Evolutionary conservation across 2,113 vertebrate genomes (phyloP).

Genomic region (Microtus oregoni): DNA sequence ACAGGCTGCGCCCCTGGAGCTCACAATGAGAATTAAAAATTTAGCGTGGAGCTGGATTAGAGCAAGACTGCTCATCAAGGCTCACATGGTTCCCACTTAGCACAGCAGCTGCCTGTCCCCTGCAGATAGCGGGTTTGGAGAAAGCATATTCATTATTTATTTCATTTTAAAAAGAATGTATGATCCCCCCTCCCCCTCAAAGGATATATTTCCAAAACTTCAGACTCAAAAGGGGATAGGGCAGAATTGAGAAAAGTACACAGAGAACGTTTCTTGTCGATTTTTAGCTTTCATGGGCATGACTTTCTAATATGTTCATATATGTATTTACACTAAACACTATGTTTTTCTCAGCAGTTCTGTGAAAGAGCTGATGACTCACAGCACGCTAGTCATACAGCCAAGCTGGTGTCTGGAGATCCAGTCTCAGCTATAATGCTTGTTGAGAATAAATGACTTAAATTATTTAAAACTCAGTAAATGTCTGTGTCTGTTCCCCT

Average conservation of each 20-base stretch:
- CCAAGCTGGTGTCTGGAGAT: not conserved
- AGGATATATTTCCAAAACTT: not conserved
- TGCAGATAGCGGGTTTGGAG: not conserved
- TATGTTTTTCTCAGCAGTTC: not conserved
- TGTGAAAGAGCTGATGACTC: not conserved
- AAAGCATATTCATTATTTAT: constrained; percentile 57
- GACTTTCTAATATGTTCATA: not conserved
- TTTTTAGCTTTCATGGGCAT: not conserved
- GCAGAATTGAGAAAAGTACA: not conserved
- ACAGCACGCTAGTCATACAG: not conserved
- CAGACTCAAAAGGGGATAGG: not conserved
- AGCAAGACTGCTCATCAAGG: constrained; percentile 6
- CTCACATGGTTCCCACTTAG: not conserved
- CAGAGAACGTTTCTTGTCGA: not conserved
- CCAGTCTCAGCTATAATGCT: not conserved
- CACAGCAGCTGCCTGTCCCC: not conserved
- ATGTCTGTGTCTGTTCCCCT: not conserved
- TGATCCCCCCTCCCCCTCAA: not conserved
- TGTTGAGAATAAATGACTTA: not conserved
- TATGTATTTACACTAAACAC: constrained; percentile 32
- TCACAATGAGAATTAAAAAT: constrained; percentile 42
- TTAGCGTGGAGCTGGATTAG: not conserved
- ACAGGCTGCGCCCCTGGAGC: not conserved
- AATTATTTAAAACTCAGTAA: not conserved
- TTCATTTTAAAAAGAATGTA: constrained; percentile 38